Evolutionary conservation across 2,797 vertebrate species (phyloP).

Genomic region (Falco cherrug): DNA sequence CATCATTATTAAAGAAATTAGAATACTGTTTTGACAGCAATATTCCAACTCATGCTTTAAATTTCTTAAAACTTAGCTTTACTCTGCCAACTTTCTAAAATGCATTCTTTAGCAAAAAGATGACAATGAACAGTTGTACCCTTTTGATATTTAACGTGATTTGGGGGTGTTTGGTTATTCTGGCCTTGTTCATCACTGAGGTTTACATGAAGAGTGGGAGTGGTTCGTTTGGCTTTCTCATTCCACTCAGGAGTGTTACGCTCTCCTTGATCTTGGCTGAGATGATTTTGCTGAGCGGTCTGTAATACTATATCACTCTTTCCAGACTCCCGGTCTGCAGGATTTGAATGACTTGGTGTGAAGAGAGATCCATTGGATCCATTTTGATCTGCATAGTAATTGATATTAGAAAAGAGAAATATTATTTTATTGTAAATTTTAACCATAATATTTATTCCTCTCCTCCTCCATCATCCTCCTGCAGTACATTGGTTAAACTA

Average conservation of each 20-base stretch:
- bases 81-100: background rate
- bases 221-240: background rate
- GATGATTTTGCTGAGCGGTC: background rate
- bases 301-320: background rate
- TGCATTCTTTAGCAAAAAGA: background rate
- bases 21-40: background rate
- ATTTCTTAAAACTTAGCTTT: background rate
- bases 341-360: background rate
- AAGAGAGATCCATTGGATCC: background rate
- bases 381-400: background rate
- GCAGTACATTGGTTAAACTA: background rate
- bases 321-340: background rate
- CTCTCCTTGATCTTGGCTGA: background rate
- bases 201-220: background rate
- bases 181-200: background rate
- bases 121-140: slow-evolving; percentile 8
- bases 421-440: background rate
- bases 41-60: background rate
- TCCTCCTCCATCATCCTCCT: background rate
- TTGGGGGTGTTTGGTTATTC: background rate
- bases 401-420: background rate
- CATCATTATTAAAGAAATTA: background rate
- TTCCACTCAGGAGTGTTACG: background rate
- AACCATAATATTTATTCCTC: background rate
- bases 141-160: background rate